phyloP scores from a whole-genome alignment of 2,888 invertebrate species.

The Biston betularia region DNA sequence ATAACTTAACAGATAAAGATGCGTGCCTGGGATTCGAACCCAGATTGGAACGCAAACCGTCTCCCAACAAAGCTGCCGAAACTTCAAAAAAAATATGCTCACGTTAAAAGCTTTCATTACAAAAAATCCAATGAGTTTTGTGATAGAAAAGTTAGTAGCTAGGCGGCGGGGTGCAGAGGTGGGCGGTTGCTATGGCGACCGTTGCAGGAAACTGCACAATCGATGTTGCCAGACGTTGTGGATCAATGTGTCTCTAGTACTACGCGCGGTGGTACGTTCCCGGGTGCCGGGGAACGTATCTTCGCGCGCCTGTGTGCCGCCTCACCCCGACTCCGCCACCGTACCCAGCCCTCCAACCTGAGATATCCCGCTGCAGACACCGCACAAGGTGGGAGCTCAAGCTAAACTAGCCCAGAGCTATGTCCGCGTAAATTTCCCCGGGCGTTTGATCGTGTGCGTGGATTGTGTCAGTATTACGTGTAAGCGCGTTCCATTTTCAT shows the following conservation, averaged over 20 bases:
- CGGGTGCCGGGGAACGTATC: slow-evolving; percentile 79
- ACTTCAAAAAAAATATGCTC: slow-evolving; percentile 5
- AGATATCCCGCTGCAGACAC: slow-evolving; percentile 45
- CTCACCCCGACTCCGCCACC: slow-evolving; percentile 54
- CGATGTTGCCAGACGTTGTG: slow-evolving; percentile 85
- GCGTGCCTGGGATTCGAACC: too few species aligned
- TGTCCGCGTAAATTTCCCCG: slow-evolving; percentile 74
- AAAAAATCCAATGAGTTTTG: slow-evolving; percentile 66
- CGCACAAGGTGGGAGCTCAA: slow-evolving; percentile 59
- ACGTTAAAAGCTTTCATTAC: slow-evolving; percentile 23
- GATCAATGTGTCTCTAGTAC: slow-evolving; percentile 87
- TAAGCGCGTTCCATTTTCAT: slow-evolving; percentile 73
- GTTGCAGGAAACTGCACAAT: slow-evolving; percentile 86
- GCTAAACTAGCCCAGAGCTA: slow-evolving; percentile 42
- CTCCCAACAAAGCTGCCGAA: too few species aligned
- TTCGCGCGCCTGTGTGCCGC: slow-evolving; percentile 59
- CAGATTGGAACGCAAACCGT: too few species aligned
- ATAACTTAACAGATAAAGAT: too few species aligned
- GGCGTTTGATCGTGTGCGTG: slow-evolving; percentile 64
- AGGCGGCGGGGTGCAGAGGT: slow-evolving; percentile 72
- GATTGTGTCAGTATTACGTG: slow-evolving; percentile 65
- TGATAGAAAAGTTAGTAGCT: slow-evolving; percentile 66
- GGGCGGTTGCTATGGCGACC: slow-evolving; percentile 78
- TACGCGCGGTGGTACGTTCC: slow-evolving; percentile 60
- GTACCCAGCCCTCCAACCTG: slow-evolving; percentile 53